Conservation (phyloP, 2,797 vertebrate genomes). For the Austrolebias charrua region DNA sequence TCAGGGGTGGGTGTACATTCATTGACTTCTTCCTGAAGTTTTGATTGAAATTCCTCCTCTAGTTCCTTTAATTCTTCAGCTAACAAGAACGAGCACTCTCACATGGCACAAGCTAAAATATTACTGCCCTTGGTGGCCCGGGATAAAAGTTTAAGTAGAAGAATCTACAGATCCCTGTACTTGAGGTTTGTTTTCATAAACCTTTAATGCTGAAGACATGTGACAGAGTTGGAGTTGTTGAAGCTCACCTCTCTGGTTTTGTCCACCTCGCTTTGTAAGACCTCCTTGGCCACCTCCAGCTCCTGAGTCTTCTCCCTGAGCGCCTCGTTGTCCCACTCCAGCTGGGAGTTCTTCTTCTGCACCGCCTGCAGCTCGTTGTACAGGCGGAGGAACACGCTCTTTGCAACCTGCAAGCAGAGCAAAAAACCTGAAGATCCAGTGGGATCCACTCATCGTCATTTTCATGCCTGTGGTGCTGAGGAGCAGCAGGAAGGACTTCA, state of each 20-base stretch:
- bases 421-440: not conserved
- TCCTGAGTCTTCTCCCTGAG: conserved; percentile 90
- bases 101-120: too few species aligned
- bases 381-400: conserved; percentile 92
- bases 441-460: not conserved
- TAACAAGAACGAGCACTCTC: too few species aligned
- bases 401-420: conserved; percentile 85
- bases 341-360: conserved; percentile 87
- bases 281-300: conserved; percentile 91
- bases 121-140: too few species aligned
- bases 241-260: conserved; percentile 85
- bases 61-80: too few species aligned
- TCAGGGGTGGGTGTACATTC: too few species aligned
- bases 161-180: too few species aligned
- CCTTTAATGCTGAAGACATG: too few species aligned
- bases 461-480: conserved; percentile 38
- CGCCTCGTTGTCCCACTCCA: conserved; percentile 92
- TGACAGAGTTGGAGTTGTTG: not conserved
- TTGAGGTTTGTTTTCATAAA: too few species aligned
- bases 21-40: too few species aligned
- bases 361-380: conserved; percentile 90
- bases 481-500: conserved; percentile 54
- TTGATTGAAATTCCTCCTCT: too few species aligned
- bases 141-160: too few species aligned
- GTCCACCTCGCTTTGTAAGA: conserved; percentile 92